phyloP scores from a whole-genome alignment of 2,113 vertebrate genomes.

The Neolamprologus hecqui region DNA sequence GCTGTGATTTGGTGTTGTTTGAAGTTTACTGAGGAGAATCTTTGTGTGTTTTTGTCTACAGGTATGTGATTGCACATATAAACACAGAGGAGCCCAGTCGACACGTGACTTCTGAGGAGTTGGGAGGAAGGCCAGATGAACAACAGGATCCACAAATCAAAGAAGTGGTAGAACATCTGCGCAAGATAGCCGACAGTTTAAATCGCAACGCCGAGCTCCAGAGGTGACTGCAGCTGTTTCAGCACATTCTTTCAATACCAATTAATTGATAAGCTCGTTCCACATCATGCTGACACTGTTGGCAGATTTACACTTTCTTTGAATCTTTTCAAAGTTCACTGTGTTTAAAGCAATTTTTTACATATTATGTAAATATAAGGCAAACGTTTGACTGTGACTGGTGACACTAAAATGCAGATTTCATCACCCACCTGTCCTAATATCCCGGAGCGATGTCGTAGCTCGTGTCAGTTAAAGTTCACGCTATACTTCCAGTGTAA shows the following conservation, averaged over 20 bases:
- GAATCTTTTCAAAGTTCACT: accelerated
- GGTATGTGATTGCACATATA: slow-evolving; percentile 65
- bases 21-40: neutral
- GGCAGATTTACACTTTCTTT: neutral
- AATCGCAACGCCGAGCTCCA: slow-evolving; percentile 68
- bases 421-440: neutral
- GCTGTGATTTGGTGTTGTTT: neutral
- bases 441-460: accelerated
- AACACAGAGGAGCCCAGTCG: slow-evolving; percentile 42
- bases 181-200: slow-evolving; percentile 66
- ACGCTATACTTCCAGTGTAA: neutral
- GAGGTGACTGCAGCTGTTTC: slow-evolving; percentile 20
- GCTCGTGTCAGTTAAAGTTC: neutral
- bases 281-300: neutral
- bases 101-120: slow-evolving; percentile 45
- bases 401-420: neutral
- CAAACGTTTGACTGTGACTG: neutral
- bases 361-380: neutral
- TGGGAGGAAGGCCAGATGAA: slow-evolving; percentile 64
- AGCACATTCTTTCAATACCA: neutral
- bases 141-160: slow-evolving; percentile 63
- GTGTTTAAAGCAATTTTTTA: accelerated
- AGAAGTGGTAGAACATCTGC: slow-evolving; percentile 64
- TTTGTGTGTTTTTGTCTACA: neutral
- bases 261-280: neutral